phyloP scores from a whole-genome alignment of 2,113 vertebrate genomes.

The Hippopotamus amphibius region DNA sequence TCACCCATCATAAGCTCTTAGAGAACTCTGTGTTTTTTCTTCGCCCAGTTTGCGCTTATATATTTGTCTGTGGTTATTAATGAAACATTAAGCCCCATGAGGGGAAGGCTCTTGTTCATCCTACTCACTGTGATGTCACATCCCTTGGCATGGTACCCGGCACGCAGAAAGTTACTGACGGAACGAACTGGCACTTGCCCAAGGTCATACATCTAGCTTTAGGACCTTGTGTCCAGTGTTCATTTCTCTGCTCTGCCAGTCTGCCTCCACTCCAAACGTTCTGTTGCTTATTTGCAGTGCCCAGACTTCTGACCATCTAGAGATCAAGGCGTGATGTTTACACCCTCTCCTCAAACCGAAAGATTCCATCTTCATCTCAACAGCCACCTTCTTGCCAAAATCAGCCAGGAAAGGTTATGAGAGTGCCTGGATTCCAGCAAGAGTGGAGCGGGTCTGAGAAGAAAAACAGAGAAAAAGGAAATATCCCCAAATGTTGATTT shows the following conservation, averaged over 20 bases:
- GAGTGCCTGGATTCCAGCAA: constrained; percentile 70
- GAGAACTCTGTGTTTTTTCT: neutral
- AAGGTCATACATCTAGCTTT: neutral
- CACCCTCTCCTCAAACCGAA: constrained; percentile 17
- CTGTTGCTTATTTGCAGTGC: neutral
- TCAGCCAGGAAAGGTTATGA: constrained; percentile 61
- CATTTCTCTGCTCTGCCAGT: neutral
- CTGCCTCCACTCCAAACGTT: neutral
- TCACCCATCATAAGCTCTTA: neutral
- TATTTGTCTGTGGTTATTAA: neutral
- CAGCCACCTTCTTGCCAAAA: constrained; percentile 71
- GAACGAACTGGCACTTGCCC: neutral
- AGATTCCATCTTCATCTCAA: constrained; percentile 40
- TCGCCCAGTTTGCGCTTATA: neutral
- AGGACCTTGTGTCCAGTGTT: neutral
- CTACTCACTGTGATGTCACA: neutral
- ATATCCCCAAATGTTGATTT: constrained; percentile 60
- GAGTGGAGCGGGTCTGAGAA: constrained; percentile 34
- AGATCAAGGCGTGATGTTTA: neutral
- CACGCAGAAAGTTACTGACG: neutral
- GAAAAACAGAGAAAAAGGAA: constrained; percentile 68
- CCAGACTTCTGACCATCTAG: neutral
- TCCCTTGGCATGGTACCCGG: neutral
- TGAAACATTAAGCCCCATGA: neutral
- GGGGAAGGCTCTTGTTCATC: neutral